Evolutionary conservation across 2,113 vertebrate species (phyloP).

Genomic region (Coracopsis vasa): DNA sequence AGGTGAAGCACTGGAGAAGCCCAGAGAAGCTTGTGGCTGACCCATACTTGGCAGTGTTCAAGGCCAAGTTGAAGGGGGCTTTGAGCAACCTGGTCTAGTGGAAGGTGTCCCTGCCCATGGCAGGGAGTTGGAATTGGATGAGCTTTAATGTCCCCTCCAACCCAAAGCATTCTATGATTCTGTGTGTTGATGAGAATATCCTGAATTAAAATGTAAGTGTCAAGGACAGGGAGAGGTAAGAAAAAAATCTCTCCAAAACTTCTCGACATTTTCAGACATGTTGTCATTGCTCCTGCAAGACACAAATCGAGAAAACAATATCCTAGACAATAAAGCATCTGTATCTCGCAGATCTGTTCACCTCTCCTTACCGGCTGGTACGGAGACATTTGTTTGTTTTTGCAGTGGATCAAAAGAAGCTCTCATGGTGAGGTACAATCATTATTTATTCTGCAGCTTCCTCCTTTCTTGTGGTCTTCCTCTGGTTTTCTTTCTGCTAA

Average conservation of each 20-base stretch:
- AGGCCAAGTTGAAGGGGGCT: neutral
- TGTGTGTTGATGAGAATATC: neutral
- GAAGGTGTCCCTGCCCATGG: neutral
- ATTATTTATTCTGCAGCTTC: constrained; percentile 41
- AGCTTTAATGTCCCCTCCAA: neutral
- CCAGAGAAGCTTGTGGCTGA: neutral
- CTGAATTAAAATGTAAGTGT: neutral
- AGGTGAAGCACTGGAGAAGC: neutral
- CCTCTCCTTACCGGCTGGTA: neutral
- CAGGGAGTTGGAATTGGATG: neutral
- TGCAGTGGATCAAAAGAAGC: constrained; percentile 22
- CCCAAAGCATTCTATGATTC: neutral
- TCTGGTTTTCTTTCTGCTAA: constrained; percentile 25
- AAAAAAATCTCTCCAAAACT: neutral
- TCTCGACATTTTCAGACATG: neutral
- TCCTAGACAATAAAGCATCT: neutral
- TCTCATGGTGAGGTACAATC: neutral
- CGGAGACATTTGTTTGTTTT: constrained; percentile 19
- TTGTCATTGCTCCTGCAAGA: neutral
- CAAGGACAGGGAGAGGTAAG: neutral
- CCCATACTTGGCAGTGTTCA: neutral
- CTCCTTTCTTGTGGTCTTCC: constrained; percentile 21
- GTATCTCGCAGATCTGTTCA: neutral
- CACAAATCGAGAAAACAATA: neutral
- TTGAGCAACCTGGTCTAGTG: neutral